Evolutionary conservation across 2,113 vertebrate species (phyloP), one percentile per base, ranked within the genome.

Genomic region (Notarius quadriscutis): DNA sequence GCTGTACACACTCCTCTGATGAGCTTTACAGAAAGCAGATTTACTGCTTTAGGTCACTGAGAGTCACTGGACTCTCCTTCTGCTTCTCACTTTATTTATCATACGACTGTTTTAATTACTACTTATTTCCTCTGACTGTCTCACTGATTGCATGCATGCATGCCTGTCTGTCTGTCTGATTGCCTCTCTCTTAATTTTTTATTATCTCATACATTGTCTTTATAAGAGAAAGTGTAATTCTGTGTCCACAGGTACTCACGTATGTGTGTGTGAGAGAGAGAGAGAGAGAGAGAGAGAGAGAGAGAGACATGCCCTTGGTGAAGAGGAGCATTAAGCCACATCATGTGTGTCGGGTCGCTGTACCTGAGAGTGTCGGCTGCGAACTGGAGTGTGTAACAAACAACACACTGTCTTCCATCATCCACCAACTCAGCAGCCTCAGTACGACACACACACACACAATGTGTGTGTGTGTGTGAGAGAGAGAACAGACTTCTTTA

Each of bases 361-460:
- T 99, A 89, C 98, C 98, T 0, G 96, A 98, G 55, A 95, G 96
- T 80, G 96, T 98, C 84, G 95, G 95, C 90, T 97, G 93, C 81
- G 97, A 99, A 89, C 96, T 99, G 90, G 97, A 96, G 88, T 95
- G 94, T 90, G 95, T 96, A 30, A 94, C 93, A 89, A 96, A 96
- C 92, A 95, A 94, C 84, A 97, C 97, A 0, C 95, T 99, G 25
- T 97, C 98, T 0, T 95, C 97, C 41, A 96, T 99, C 93, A 99
- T 99, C 88, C 97, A 96, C 82, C 98, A 99, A 90, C 97, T 99
- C 60, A 98, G 98, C 93, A 98, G 97, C 90, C 94, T 99, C 84
- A 99, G 98, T 99, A 96, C 96, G 97, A 87, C 48, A 17, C 27
- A 85, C 74, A 74, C 71, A 30, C 87, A 63, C 77, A 84, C 83